phyloP scores from a whole-genome alignment of 2,113 vertebrate genomes.

The Zosterops pallidus region DNA sequence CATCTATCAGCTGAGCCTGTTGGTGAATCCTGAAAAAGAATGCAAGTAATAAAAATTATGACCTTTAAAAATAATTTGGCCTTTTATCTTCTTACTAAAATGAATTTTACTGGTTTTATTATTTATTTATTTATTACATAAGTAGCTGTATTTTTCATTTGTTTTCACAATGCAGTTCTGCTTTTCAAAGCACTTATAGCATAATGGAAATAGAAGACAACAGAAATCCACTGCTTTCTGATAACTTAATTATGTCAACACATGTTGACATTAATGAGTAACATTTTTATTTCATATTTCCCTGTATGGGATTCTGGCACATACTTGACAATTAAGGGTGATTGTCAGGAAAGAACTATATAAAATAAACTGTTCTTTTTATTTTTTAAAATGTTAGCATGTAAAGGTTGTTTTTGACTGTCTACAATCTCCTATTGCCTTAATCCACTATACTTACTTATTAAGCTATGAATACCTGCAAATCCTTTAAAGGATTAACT shows the following conservation, averaged over 20 bases:
- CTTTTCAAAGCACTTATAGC: not conserved
- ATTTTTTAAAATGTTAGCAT: not conserved
- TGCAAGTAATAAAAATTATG: not conserved
- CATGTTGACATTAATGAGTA: not conserved
- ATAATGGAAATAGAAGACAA: not conserved
- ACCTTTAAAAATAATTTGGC: not conserved
- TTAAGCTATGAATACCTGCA: slow-evolving; percentile 58
- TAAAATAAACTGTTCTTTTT: not conserved
- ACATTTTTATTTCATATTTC: not conserved
- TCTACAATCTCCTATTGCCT: not conserved
- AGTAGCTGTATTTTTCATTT: not conserved
- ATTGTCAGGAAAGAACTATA: not conserved
- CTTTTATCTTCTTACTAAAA: not conserved
- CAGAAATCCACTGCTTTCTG: not conserved
- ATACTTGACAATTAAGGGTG: not conserved
- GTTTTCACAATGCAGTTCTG: not conserved
- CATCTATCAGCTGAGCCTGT: not conserved
- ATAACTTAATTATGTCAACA: not conserved
- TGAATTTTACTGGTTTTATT: not conserved
- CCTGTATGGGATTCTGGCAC: not conserved
- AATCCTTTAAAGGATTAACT: slow-evolving; percentile 58
- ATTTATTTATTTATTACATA: not conserved
- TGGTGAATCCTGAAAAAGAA: not conserved
- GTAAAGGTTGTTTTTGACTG: slow-evolving; percentile 2
- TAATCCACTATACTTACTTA: slow-evolving; percentile 40